Percentiles rank a stretch among this genome's conserved stretches.
phyloP scores from a whole-genome alignment of 2,797 vertebrate species.

The Amblyraja radiata region DNA sequence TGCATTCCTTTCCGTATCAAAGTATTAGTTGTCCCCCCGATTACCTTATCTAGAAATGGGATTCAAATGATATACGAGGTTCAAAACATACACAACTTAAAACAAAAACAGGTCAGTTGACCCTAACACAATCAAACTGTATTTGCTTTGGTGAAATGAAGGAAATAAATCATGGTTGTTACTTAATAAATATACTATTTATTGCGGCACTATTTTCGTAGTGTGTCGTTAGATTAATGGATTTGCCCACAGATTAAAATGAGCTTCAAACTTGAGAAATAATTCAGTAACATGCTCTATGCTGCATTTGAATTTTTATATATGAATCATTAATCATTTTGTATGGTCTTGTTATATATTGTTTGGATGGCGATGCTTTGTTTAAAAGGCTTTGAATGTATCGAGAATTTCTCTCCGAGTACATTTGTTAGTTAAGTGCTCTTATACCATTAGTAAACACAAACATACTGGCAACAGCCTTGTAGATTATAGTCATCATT shows the following conservation, averaged over 20 bases:
- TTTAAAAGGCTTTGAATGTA: neutral
- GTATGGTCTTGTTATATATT: neutral
- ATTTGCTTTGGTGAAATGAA: neutral
- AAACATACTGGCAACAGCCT: too few relatives aligned
- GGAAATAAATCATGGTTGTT: neutral
- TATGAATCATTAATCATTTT: neutral
- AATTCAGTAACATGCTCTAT: neutral
- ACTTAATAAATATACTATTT: neutral
- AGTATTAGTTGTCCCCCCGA: constrained; percentile 46
- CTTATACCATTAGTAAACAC: neutral
- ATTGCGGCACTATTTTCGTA: too few relatives aligned
- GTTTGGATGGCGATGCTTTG: too few relatives aligned
- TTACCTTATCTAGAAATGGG: constrained; percentile 53
- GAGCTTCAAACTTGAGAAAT: neutral
- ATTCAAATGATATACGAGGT: constrained; percentile 3
- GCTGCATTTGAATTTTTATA: neutral
- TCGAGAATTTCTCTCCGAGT: neutral
- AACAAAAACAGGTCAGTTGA: neutral
- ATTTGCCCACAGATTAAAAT: neutral
- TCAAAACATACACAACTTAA: neutral
- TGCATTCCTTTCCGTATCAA: constrained; percentile 47
- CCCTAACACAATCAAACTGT: neutral
- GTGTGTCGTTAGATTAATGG: neutral
- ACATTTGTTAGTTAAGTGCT: neutral
- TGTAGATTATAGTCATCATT: too few relatives aligned